phyloP scores from a whole-genome alignment of 2,888 invertebrate species.

The Toxonevra muliebris region DNA sequence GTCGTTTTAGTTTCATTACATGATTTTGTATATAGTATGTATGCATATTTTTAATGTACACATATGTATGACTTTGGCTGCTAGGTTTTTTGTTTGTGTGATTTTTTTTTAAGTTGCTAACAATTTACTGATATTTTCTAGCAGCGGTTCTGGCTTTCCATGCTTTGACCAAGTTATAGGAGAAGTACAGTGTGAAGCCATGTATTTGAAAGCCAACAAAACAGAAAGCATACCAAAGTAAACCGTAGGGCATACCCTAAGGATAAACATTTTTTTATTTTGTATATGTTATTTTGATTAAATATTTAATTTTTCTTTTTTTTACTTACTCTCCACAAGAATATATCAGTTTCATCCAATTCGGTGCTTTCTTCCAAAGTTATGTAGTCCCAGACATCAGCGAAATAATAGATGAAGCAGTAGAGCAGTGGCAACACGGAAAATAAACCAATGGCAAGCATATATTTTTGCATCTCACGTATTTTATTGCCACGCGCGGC shows the following conservation, averaged over 20 bases:
- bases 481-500: constrained; percentile 87
- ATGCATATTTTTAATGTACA: too few relatives aligned
- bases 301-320: neutral
- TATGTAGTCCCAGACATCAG: constrained; percentile 84
- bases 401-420: constrained; percentile 82
- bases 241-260: constrained; percentile 88
- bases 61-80: too few relatives aligned
- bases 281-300: neutral
- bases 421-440: constrained; percentile 85
- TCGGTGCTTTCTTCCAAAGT: constrained; percentile 68
- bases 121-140: constrained; percentile 73
- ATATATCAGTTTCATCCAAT: constrained; percentile 73
- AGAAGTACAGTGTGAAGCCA: constrained; percentile 84
- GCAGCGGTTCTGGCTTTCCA: constrained; percentile 81
- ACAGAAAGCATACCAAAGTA: constrained; percentile 93
- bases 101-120: too few relatives aligned
- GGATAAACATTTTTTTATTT: constrained; percentile 51
- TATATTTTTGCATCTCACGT: constrained; percentile 78
- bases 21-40: too few relatives aligned
- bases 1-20: too few relatives aligned
- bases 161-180: constrained; percentile 81
- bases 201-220: constrained; percentile 88
- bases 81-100: too few relatives aligned
- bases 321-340: constrained; percentile 80
- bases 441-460: constrained; percentile 80